A percentile compares a stretch with the other conserved stretches of the same genome.
Evolutionary conservation across 2,888 invertebrate genomes (phyloP).

Genomic region (Drosophila nr. medialis): DNA sequence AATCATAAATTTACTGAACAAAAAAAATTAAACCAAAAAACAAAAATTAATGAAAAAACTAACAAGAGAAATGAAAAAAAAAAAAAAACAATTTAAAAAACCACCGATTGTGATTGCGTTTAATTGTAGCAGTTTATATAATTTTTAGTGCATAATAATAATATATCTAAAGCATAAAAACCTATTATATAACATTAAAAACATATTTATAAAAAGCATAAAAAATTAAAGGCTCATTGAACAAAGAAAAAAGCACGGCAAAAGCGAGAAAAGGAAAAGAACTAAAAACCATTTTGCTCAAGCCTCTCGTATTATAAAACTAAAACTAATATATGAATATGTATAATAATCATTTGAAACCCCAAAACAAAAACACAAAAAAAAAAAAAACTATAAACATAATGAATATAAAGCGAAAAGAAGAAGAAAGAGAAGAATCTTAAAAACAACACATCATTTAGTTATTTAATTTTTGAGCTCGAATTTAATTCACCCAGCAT

Average conservation of each 20-base stretch:
- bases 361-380: not conserved
- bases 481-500: slow-evolving; percentile 74
- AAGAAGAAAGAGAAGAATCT: slow-evolving; percentile 14
- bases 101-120: slow-evolving; percentile 85
- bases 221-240: slow-evolving; percentile 44
- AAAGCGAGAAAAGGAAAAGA: slow-evolving; percentile 29
- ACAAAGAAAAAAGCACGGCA: slow-evolving; percentile 34
- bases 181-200: slow-evolving; percentile 54
- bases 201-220: slow-evolving; percentile 41
- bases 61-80: slow-evolving; percentile 57
- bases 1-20: slow-evolving; percentile 32
- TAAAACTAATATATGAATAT: slow-evolving; percentile 30
- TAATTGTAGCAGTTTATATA: slow-evolving; percentile 81
- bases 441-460: slow-evolving; percentile 36
- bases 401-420: slow-evolving; percentile 8
- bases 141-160: slow-evolving; percentile 73
- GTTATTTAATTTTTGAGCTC: slow-evolving; percentile 58
- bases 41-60: slow-evolving; percentile 54
- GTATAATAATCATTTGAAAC: slow-evolving; percentile 24
- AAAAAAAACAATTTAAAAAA: slow-evolving; percentile 77
- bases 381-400: slow-evolving; percentile 14
- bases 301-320: slow-evolving; percentile 40
- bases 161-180: slow-evolving; percentile 50
- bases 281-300: slow-evolving; percentile 61
- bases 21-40: slow-evolving; percentile 63